Base-by-base conservation (phyloP, 1,140 invertebrate species). In the Tetragonula clypearis region DNA sequence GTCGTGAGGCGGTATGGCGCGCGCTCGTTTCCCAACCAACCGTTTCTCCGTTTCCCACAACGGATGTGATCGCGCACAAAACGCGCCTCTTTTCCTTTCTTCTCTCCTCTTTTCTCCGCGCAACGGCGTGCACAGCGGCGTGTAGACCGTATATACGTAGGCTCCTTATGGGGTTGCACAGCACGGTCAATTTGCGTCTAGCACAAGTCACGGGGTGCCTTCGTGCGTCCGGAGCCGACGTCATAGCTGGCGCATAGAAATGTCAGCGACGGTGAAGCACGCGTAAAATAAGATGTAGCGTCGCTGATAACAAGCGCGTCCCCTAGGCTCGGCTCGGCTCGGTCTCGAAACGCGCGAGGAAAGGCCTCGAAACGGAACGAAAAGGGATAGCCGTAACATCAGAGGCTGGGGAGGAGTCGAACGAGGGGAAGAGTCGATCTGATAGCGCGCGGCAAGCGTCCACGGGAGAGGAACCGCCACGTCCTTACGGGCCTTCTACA, bases 261-360 rank as follows among this genome's bases (percentile, higher is more conserved):
- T 94, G 94, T 95, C 94, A 90, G 90, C 85, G 84, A 87, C 86
- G 83, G 87, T 92, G 93, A 94, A 93, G 93, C 92, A 88, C 92
- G 92, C 92, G 94, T 94, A 94, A 95, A 95, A 94, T 94, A 95
- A 95, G 94, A 95, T 95, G 94, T 94, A 94, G 92, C 93, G 91
- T 93, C 92, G 92, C 93, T 95, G 94, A 95, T 95, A 95, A 95
- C 93, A 92, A 93, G 92, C 89, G 79, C 71, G 60, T 58, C 66
- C 62, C 80, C 75, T 21, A 19, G 17, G 79, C 30, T 35, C 62
- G 62, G 60, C 77, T 30, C n/a, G 14, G 15, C 26, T 9, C 14
- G 41, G 77, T 17, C 53, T 49, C 72, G 79, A 23, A 56, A 69
- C 69, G 58, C 56, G 19, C n/a, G 58, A 58, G 79, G 30, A 85